Evolutionary conservation across 2,797 vertebrate species (phyloP), one percentile per base, ranked within the genome.

Genomic region (Catostomus latipinnis): DNA sequence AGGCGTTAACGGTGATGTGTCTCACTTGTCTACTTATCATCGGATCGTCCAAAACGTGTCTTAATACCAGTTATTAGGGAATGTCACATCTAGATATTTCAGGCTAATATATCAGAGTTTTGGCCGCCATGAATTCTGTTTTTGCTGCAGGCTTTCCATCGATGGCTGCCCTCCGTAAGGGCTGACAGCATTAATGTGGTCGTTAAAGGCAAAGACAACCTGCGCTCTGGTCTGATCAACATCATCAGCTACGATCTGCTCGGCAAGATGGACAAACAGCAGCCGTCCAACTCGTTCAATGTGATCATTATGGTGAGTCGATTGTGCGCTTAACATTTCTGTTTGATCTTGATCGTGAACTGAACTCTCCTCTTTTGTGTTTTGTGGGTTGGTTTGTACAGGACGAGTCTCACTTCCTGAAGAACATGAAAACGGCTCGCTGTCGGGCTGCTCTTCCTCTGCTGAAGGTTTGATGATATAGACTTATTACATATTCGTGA

Each of bases 401-500:
- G 98, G 98, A 99, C 86, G 98, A 99, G 87, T 99, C 95, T 74
- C 98, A 99, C 92, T 99, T 97, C 84, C 91, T 99, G 84, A 99
- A 98, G 92, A 99, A 99, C 83, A 90, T 94, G 8, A 99, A 97
- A 93, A 99, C 97, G 0, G 97, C 94, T 34, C 96, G 98, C 50
- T 99, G 95, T 83, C 96, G 93, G 87, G 95, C 96, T 58, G 96
- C 98, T 4, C 84, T 97, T 87, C 96, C 97, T 65, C 88, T 99
- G 0, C 92, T 99, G 4, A 98, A 98, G 96, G 98, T 99, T 57
- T 73, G 83, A 34, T 34, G 34, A 34, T 34, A 34, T 34, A 34
- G 34, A 34, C 34, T 34, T 34, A 34, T 34, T 34, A 34, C 34
- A 34, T 34, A 34, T 34, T 34, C 34, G 34, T 34, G 34, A 34